These are phyloP conservation scores for Drosophila virilis DNA, from an alignment of 1,140 invertebrate species.

Conservation along the genomic window DNA sequence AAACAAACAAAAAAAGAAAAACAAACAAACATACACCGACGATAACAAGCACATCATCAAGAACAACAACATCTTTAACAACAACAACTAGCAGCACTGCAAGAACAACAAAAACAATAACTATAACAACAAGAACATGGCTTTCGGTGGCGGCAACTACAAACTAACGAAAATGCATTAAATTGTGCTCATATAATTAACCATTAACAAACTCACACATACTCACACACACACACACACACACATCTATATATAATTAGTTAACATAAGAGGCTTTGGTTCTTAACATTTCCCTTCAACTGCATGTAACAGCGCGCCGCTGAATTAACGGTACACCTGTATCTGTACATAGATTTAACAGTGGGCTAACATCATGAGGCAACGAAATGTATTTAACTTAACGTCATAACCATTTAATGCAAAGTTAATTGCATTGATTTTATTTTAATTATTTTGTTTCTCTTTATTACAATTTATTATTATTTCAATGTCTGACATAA, in stretches of 20 bases:
- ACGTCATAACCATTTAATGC: constrained; percentile 15
- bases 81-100: constrained; percentile 40
- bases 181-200: constrained; percentile 55
- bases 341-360: constrained; percentile 30
- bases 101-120: constrained; percentile 44
- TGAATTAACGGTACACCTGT: constrained; percentile 34
- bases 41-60: constrained; percentile 32
- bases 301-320: constrained; percentile 31
- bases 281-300: constrained; percentile 50
- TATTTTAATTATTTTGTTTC: constrained; percentile 25
- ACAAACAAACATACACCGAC: constrained; percentile 33
- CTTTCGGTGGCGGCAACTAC: constrained; percentile 59
- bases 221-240: constrained; percentile 23
- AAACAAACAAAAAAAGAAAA: constrained; percentile 37
- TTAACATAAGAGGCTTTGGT: constrained; percentile 66
- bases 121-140: constrained; percentile 26
- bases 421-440: constrained; percentile 22
- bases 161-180: constrained; percentile 40
- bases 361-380: constrained; percentile 29
- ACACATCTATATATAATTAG: constrained; percentile 20
- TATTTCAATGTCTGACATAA: constrained; percentile 43
- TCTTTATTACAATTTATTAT: constrained; percentile 36
- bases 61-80: constrained; percentile 21
- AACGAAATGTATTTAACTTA: constrained; percentile 34
- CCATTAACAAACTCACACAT: constrained; percentile 40